These are phyloP conservation scores for Trichoplax adhaerens DNA, from an alignment of 37 sponge, comb jelly and placozoan genomes.

Conservation along the genomic window DNA sequence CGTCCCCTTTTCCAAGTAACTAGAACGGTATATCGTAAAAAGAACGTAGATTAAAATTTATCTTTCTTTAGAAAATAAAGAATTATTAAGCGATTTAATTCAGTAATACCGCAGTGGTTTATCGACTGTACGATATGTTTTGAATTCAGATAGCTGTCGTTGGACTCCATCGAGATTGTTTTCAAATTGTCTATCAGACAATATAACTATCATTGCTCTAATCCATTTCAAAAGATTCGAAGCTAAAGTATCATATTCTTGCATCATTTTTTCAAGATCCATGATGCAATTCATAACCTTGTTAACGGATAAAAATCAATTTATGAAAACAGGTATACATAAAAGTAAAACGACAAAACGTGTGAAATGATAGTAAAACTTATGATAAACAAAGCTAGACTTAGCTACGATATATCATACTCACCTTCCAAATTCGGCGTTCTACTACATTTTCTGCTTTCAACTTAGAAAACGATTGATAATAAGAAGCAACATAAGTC, in stretches of 20 bases:
- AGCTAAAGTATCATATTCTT: slow-evolving; percentile 29
- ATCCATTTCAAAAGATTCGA: slow-evolving; percentile 20
- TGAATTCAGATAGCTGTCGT: slow-evolving; percentile 1
- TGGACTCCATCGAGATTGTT: not conserved
- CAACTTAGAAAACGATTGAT: slow-evolving; percentile 15
- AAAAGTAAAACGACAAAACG: no score
- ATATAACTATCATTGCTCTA: slow-evolving; percentile 9
- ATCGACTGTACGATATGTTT: slow-evolving; percentile 6
- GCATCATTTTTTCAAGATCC: slow-evolving; percentile 3
- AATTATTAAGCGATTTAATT: no score
- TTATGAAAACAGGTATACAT: no score
- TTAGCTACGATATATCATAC: no score
- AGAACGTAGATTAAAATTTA: no score
- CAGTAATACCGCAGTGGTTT: slow-evolving; percentile 2
- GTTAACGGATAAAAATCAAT: not conserved
- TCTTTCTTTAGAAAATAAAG: no score
- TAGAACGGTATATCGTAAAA: no score
- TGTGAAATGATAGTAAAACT: no score
- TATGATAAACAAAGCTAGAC: no score
- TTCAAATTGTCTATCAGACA: slow-evolving; percentile 30
- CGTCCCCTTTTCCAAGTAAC: no score
- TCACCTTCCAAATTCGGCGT: no score
- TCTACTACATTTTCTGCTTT: no score
- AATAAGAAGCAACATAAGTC: slow-evolving; percentile 68
- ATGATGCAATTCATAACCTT: slow-evolving; percentile 9